Evolutionary conservation across 2,797 vertebrate species (phyloP).

Genomic region (Phoebastria nigripes): DNA sequence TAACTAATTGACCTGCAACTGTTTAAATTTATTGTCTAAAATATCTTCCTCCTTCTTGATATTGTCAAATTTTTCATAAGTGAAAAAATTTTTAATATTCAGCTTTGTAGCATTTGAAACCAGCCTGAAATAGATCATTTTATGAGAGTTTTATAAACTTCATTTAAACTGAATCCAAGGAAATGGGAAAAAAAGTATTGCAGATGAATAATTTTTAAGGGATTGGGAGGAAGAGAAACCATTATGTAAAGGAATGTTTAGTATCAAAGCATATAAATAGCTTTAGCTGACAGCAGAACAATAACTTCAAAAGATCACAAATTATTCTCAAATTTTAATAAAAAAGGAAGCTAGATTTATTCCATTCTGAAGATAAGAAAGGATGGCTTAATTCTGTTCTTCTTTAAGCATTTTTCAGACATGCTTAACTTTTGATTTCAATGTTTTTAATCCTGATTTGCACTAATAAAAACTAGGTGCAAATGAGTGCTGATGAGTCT

Average conservation of each 20-base stretch:
- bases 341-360: constrained; percentile 19
- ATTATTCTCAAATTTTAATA: constrained; percentile 43
- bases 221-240: background rate
- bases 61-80: background rate
- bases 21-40: background rate
- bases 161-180: background rate
- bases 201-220: constrained; percentile 6
- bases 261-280: constrained; percentile 47
- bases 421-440: background rate
- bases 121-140: background rate
- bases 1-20: background rate
- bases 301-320: constrained; percentile 44
- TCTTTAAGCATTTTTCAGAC: constrained; percentile 19
- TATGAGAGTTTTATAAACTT: background rate
- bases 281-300: constrained; percentile 49
- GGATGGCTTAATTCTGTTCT: background rate
- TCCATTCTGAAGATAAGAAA: constrained; percentile 45
- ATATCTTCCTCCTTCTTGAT: background rate
- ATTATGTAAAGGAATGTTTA: constrained; percentile 53
- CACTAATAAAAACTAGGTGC: constrained; percentile 54
- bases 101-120: background rate
- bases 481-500: constrained; percentile 19
- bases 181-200: background rate
- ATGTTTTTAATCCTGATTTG: constrained; percentile 9
- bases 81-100: background rate